phyloP scores from a whole-genome alignment of 2,113 vertebrate genomes.

The Pica pica region DNA sequence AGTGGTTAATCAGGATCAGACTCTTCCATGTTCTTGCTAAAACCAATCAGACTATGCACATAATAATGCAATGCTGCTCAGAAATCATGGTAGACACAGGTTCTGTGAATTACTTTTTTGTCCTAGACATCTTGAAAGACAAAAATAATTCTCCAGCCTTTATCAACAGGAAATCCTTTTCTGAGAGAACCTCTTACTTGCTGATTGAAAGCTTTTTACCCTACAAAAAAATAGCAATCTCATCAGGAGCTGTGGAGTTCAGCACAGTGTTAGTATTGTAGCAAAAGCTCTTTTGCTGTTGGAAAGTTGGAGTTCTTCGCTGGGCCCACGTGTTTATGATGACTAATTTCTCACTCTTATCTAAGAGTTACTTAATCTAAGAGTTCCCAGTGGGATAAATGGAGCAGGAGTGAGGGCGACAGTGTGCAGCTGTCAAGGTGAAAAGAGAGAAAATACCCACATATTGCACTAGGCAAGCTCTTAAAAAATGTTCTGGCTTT shows the following conservation, averaged over 20 bases:
- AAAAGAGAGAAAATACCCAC: constrained; percentile 54
- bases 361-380: constrained; percentile 32
- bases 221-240: neutral
- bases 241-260: neutral
- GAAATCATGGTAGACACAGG: neutral
- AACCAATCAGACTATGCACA: neutral
- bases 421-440: constrained; percentile 51
- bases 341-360: constrained; percentile 54
- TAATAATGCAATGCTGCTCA: neutral
- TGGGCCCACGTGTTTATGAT: constrained; percentile 28
- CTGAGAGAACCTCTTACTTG: neutral
- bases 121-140: neutral
- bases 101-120: neutral
- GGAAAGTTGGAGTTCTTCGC: constrained; percentile 7
- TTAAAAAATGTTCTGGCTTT: neutral
- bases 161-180: neutral
- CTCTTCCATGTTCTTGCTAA: neutral
- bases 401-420: neutral
- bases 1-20: neutral
- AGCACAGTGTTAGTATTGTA: neutral
- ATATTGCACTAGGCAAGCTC: neutral
- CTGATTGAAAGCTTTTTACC: constrained; percentile 14
- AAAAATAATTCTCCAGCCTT: neutral
- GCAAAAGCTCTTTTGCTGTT: constrained; percentile 11
- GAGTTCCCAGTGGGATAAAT: constrained; percentile 27